phyloP scores from a whole-genome alignment of 2,113 vertebrate genomes.

The human (Homo sapiens) region DNA sequence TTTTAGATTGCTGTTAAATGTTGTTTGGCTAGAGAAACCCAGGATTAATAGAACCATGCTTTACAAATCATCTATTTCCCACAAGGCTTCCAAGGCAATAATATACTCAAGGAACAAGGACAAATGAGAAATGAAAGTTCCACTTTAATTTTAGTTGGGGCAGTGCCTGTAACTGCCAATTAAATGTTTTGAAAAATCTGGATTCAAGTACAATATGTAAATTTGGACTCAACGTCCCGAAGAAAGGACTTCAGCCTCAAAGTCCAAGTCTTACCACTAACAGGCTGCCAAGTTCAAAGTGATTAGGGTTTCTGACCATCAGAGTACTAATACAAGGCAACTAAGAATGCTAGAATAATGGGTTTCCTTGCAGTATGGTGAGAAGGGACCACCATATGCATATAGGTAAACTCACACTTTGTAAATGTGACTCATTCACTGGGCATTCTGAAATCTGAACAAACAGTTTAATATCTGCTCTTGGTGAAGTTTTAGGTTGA shows the following conservation, averaged over 20 bases:
- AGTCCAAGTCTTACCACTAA: background rate
- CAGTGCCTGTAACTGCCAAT: background rate
- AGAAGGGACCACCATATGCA: background rate
- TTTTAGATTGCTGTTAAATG: conserved; percentile 14
- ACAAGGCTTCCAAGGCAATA: background rate
- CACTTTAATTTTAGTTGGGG: background rate
- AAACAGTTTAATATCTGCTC: background rate
- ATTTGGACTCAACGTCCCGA: background rate
- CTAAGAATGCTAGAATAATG: background rate
- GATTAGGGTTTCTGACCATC: background rate
- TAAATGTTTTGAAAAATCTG: background rate
- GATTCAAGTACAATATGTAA: background rate
- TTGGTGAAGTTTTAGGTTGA: background rate
- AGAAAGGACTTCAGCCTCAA: background rate
- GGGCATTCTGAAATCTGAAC: background rate
- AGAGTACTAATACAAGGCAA: background rate
- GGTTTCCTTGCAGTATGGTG: background rate
- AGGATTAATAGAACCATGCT: background rate
- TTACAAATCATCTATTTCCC: conserved; percentile 27
- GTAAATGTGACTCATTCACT: background rate
- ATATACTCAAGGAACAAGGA: background rate
- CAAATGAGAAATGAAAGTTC: conserved; percentile 7
- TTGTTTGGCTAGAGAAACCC: conserved; percentile 3
- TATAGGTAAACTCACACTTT: background rate
- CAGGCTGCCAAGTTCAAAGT: background rate